These are phyloP conservation scores for Nemotelus pantherinus DNA, from an alignment of 2,888 invertebrate species.

Conservation along the genomic window DNA sequence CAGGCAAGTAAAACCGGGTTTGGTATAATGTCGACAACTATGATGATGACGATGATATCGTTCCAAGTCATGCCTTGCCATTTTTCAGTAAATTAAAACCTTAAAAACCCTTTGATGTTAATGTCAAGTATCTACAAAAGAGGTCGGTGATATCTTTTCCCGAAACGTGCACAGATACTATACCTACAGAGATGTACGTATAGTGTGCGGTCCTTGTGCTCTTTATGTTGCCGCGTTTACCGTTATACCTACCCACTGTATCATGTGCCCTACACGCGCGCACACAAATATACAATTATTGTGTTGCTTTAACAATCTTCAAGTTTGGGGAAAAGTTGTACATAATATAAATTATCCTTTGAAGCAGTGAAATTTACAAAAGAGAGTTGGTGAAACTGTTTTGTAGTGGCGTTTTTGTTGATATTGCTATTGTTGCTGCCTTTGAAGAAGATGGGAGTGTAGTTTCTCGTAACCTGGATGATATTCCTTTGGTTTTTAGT, in stretches of 20 bases:
- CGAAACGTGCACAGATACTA: neutral
- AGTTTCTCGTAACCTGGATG: too few species aligned
- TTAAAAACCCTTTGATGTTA: constrained; percentile 32
- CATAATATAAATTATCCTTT: constrained; percentile 37
- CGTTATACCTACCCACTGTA: too few species aligned
- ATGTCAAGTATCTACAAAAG: constrained; percentile 22
- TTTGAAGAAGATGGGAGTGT: too few species aligned
- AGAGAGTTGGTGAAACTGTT: constrained; percentile 17
- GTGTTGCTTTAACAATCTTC: constrained; percentile 9
- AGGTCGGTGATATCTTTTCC: constrained; percentile 10
- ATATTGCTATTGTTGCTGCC: too few species aligned
- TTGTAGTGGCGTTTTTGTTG: neutral
- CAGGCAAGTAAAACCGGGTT: too few species aligned
- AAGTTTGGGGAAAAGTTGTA: constrained; percentile 17
- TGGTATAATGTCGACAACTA: neutral
- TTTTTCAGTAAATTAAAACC: constrained; percentile 37
- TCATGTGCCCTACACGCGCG: too few species aligned
- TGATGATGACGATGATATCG: constrained; percentile 7
- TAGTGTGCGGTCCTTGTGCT: neutral
- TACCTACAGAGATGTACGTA: neutral
- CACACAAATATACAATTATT: constrained; percentile 14
- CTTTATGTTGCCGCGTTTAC: too few species aligned
- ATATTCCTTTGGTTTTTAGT: too few species aligned
- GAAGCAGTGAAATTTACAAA: constrained; percentile 22
- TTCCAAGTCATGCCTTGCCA: neutral